These are phyloP conservation scores for Notiomystis cincta DNA, from an alignment of 2,113 vertebrate species.

Conservation along the genomic window DNA sequence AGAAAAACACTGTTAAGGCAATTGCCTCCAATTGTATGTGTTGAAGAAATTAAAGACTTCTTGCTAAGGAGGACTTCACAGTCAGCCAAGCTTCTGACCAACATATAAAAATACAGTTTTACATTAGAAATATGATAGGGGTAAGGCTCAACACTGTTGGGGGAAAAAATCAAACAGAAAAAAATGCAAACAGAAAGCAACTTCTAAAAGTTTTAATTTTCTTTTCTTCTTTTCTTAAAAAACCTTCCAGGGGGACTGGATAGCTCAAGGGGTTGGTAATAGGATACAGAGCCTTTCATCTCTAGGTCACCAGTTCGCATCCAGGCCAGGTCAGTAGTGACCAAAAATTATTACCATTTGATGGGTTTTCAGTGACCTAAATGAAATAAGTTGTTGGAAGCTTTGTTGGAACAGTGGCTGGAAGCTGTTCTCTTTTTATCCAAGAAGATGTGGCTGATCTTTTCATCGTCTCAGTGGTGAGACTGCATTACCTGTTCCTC, in stretches of 20 bases:
- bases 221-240: slow-evolving; percentile 67
- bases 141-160: background rate
- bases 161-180: background rate
- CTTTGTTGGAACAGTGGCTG: slow-evolving; percentile 4
- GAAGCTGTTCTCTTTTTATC: slow-evolving; percentile 1
- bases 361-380: slow-evolving; percentile 44
- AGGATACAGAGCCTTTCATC: slow-evolving; percentile 67
- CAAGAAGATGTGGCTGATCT: background rate
- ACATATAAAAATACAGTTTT: background rate
- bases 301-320: slow-evolving; percentile 65
- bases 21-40: background rate
- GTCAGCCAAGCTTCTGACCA: background rate
- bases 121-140: background rate
- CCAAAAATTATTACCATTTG: slow-evolving; percentile 58
- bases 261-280: slow-evolving; percentile 69
- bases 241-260: slow-evolving; percentile 62
- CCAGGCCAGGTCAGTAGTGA: slow-evolving; percentile 70
- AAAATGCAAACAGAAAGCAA: background rate
- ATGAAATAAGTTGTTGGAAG: slow-evolving; percentile 22
- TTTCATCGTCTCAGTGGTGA: background rate
- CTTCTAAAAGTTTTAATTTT: slow-evolving; percentile 62
- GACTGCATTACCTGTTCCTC: background rate
- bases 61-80: background rate
- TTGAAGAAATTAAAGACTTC: background rate
- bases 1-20: background rate